Evolutionary conservation across 2,797 vertebrate species (phyloP), one percentile per base, ranked within the genome.

Genomic region (Eulemur rubriventer): DNA sequence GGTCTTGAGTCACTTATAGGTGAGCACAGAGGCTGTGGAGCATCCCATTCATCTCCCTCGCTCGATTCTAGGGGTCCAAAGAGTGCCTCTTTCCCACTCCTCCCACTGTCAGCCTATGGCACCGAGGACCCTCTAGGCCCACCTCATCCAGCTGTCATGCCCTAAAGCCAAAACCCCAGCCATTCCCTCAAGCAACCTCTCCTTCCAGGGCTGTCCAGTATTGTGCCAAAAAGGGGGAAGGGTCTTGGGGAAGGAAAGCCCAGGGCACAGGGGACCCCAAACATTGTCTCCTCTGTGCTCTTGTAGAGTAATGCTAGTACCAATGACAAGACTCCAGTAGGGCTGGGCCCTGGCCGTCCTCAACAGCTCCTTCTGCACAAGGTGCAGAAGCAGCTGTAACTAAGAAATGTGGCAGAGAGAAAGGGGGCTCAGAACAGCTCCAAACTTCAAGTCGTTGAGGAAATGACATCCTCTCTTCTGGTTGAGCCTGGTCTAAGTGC

Each of bases 301-400:
- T 69, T 28, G 17, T 6, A 65, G 57, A 52, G 30, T 14, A 69
- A 73, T 1, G 4, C 12, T 43, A 84, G 88, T 30, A 84, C 55
- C 67, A 67, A n/a, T 67, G 92, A 65, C 6, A 82, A 72, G 69
- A 65, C 46, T 61, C 28, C 63, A 83, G 88, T 5, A 79, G 79
- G 46, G 78, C 55, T 70, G 24, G 76, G 70, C 38, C 46, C 63
- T 35, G 41, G 33, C 38, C 12, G 35, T 22, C 18, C 33, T 9
- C 6, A 46, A 5, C 0, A 9, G 43, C 46, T 8, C 30, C 83
- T 30, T 75, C 46, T n/a, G 17, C 33, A 17, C 3, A 9, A 38
- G 41, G 30, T 41, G 33, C 20, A 55, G 6, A 16, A 78, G 80
- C 80, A 79, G 52, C 16, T 46, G 18, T n/a, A 43, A 75, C 75